phyloP scores from a whole-genome alignment of 2,797 vertebrate species.

The Enteromius afrohamiltoni region DNA sequence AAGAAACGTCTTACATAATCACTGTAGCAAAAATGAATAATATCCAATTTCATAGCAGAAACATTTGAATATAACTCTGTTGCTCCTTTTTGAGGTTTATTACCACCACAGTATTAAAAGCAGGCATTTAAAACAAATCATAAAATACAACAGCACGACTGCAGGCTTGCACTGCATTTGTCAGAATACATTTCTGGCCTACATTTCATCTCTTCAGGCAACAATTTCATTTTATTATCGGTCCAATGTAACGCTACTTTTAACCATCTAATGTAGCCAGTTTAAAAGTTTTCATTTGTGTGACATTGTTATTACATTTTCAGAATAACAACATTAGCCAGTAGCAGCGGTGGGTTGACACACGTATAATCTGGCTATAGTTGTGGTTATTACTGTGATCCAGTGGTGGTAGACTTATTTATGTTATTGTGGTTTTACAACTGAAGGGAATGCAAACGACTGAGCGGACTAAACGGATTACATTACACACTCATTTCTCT shows the following conservation, averaged over 20 bases:
- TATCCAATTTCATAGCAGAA: background rate
- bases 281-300: constrained; percentile 45
- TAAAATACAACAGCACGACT: background rate
- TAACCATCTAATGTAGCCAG: constrained; percentile 5
- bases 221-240: constrained; percentile 18
- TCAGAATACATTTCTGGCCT: background rate
- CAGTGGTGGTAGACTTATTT: constrained; percentile 13
- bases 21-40: background rate
- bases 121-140: background rate
- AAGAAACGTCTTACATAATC: background rate
- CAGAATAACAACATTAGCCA: constrained; percentile 47
- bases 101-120: background rate
- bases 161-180: background rate
- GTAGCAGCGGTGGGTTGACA: constrained; percentile 42
- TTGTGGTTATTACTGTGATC: constrained; percentile 46
- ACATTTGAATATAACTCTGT: background rate
- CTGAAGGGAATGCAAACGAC: constrained; percentile 59
- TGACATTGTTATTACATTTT: constrained; percentile 46
- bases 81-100: background rate
- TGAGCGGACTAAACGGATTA: constrained; percentile 60
- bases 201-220: constrained; percentile 2
- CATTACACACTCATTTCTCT: constrained; percentile 62
- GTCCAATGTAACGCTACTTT: constrained; percentile 20
- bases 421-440: constrained; percentile 58
- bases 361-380: constrained; percentile 50